Base-by-base conservation (phyloP, 2,113 vertebrate species). In the Poeciliopsis prolifica region DNA sequence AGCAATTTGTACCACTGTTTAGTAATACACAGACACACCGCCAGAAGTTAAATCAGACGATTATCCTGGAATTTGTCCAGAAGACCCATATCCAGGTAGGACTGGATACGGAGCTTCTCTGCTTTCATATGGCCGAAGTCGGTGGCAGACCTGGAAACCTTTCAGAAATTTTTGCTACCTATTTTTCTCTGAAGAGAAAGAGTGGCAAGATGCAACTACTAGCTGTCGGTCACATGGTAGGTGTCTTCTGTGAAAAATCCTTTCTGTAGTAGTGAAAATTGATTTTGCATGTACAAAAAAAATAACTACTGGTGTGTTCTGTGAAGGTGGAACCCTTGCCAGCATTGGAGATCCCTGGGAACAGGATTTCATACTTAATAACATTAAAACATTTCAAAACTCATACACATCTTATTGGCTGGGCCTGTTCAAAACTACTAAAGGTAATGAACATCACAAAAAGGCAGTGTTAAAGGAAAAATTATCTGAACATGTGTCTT, bases 121-220 rank as follows among this genome's bases (percentile, higher is more conserved):
- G 35, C 2, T 2, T 37, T 37, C 10, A 12, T 37, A 3, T 37
- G 35, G 35, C 10, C 35, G 2, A 37, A 11, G 35, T 37, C 35
- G 10, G 10, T 12, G 35, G 35, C 35, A 37, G 35, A 11, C 78
- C 0, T 98, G 97, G 97, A 74, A 95, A 40, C 95, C 96, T 70
- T n/a, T 94, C 80, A 93, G 89, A 31, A 91, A 92, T 24, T 89
- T 96, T 33, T 98, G 97, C 79, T 98, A 98, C 74, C 87, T 93
- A 8, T 87, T 97, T 61, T 58, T 95, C 33, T 92, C 89, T 44
- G 74, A 90, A 0, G 70, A 30, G 13, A 74, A 26, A 0, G 69
- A 74, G 29, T 97, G 97, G 97, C 66, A 92, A 10, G 86, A 92
- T 5, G 95, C 96, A 8, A 93, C 95, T 24, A 82, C 94, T 70